phyloP scores from a whole-genome alignment of 1,140 invertebrate genomes.

The Nilaparvata lugens region DNA sequence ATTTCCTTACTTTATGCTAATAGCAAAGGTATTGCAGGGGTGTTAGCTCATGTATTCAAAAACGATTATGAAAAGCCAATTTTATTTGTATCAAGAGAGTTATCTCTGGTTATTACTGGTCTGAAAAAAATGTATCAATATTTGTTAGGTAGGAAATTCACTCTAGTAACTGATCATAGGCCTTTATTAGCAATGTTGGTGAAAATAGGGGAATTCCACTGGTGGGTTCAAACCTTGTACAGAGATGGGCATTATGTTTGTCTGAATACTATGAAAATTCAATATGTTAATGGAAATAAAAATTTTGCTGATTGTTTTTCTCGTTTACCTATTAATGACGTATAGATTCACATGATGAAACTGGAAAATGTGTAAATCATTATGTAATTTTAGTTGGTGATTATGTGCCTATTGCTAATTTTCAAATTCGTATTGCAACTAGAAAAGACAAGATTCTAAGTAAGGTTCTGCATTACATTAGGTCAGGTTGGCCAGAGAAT shows the following conservation, averaged over 20 bases:
- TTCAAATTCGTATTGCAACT: constrained; percentile 18
- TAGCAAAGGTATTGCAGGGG: constrained; percentile 22
- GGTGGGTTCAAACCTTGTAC: constrained; percentile 27
- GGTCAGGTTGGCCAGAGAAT: constrained; percentile 21
- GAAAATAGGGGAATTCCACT: constrained; percentile 26
- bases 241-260: constrained; percentile 30
- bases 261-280: constrained; percentile 28
- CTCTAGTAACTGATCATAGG: constrained; percentile 37
- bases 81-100: constrained; percentile 34
- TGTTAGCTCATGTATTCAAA: constrained; percentile 24
- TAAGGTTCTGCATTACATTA: constrained; percentile 6
- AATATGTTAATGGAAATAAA: constrained; percentile 26
- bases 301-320: constrained; percentile 16
- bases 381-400: constrained; percentile 21
- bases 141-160: constrained; percentile 34
- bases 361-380: constrained; percentile 12
- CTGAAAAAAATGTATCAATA: constrained; percentile 40
- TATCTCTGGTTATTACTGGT: constrained; percentile 37
- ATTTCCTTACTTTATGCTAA: no score
- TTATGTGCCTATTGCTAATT: constrained; percentile 16
- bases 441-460: constrained; percentile 2
- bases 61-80: constrained; percentile 31
- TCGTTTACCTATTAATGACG: constrained; percentile 26
- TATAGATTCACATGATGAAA: not conserved
- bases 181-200: constrained; percentile 33